Evolutionary conservation across 2,888 invertebrate genomes (phyloP).

Genomic region (Pyralis farinalis): DNA sequence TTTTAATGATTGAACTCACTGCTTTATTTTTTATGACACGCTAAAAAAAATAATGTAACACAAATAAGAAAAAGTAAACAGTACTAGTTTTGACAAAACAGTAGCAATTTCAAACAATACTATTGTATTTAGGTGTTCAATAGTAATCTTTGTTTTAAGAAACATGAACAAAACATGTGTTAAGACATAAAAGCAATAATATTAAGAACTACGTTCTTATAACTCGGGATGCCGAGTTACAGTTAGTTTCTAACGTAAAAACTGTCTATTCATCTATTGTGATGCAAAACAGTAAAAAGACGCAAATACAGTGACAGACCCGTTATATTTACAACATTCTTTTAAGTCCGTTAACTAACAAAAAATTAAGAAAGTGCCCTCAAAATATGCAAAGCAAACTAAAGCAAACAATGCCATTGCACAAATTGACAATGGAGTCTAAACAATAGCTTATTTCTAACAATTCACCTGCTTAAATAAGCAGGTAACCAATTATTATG

Average conservation of each 20-base stretch:
- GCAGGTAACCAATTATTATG: conserved; percentile 78
- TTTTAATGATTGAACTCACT: no score
- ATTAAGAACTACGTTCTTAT: conserved; percentile 28
- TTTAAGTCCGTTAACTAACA: conserved; percentile 56
- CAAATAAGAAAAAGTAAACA: conserved; percentile 1
- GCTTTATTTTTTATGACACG: no score
- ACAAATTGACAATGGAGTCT: conserved; percentile 55
- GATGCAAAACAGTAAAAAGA: conserved; percentile 57
- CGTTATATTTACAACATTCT: conserved; percentile 71
- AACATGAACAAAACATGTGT: conserved; percentile 56
- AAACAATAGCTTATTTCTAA: conserved; percentile 45
- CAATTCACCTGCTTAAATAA: conserved; percentile 65
- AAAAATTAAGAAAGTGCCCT: conserved; percentile 41
- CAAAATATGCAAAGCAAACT: conserved; percentile 39
- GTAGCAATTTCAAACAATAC: conserved; percentile 20
- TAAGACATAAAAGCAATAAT: conserved; percentile 31
- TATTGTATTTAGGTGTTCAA: conserved; percentile 11
- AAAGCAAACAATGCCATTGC: conserved; percentile 39
- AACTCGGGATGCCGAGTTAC: conserved; percentile 24
- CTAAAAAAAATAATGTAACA: neutral
- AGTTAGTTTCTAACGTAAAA: conserved; percentile 27
- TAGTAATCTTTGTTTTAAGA: conserved; percentile 37
- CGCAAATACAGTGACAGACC: conserved; percentile 52
- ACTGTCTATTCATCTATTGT: conserved; percentile 50
- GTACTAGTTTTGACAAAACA: conserved; percentile 13